Percentiles rank a stretch among this genome's conserved stretches.
These are phyloP conservation scores for Coendou prehensilis DNA, from an alignment of 2,797 vertebrate genomes.

Conservation along the genomic window DNA sequence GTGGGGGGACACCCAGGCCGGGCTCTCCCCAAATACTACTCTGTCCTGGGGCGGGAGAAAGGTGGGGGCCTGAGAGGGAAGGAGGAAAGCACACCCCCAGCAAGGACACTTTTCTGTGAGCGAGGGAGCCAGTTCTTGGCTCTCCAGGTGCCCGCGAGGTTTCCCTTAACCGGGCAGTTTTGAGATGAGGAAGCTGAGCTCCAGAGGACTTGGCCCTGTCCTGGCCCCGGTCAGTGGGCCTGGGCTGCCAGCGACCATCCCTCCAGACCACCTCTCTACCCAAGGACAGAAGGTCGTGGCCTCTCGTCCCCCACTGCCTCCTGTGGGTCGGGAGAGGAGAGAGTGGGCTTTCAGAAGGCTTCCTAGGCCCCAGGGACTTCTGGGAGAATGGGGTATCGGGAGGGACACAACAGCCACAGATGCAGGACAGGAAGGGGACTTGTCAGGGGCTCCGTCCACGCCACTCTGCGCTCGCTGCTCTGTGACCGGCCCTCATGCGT, in stretches of 20 bases:
- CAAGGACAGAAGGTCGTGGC: fast-evolving
- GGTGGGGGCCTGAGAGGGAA: background rate
- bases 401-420: fast-evolving
- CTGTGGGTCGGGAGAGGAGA: background rate
- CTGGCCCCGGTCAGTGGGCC: background rate
- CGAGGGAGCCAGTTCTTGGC: too few relatives aligned
- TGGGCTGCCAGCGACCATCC: background rate
- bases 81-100: background rate
- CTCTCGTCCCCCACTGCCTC: background rate
- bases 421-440: fast-evolving
- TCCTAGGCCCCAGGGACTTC: background rate
- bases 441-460: fast-evolving
- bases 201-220: background rate
- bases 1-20: background rate
- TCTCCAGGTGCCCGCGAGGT: background rate
- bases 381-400: too few relatives aligned
- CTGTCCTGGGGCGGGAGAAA: background rate
- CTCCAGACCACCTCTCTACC: background rate
- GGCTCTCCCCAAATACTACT: background rate
- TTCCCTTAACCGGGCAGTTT: background rate
- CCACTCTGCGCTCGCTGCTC: fast-evolving
- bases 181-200: slow-evolving; percentile 15
- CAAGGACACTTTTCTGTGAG: background rate
- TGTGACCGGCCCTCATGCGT: background rate
- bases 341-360: background rate